Base-by-base conservation (phyloP, 1,140 invertebrate genomes). In the Papilio glaucus region DNA sequence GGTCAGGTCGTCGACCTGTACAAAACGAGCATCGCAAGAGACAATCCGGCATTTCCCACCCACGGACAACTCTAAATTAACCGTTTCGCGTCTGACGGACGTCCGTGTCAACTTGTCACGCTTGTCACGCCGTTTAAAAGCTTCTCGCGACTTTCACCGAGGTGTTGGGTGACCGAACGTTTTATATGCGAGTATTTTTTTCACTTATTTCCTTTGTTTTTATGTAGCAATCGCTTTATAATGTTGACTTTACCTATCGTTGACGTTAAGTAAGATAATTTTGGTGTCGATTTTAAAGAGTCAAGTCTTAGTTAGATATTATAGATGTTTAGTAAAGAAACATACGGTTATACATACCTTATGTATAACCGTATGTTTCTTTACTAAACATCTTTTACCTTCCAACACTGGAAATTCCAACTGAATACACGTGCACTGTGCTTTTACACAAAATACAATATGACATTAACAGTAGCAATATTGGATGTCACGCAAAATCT, bases 51-150 rank as follows among this genome's bases (percentile, higher is more conserved):
- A 78, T 80, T 75, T 76, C 77, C 81, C 84, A 85, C 79, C 84
- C 84, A 85, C 81, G 70, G 72, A 39, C 57, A 63, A 38, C 71
- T 76, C 83, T 80, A 85, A 86, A 86, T 86, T 85, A 85, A 84
- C 83, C 83, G 82, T 85, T 77, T 85, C 83, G 76, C n/a, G n/a
- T 38, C 61, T 63, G 75, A 85, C 85, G 85, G 85, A 86, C 85
- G 85, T 80, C 72, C 74, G 72, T 82, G 83, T 87, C 85, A 85
- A 77, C 82, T 77, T 84, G 82, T 84, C 82, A 85, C 77, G 68
- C 80, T 53, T 83, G 82, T 85, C 80, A 78, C 76, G 73, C 73
- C 62, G 71, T 76, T 82, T 87, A 83, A 87, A 86, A 84, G 83
- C 81, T 77, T 77, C 72, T 72, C 76, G 70, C 67, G 78, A 77